phyloP scores from a whole-genome alignment of 2,797 vertebrate species.

The Catamblyrhynchus diadema region DNA sequence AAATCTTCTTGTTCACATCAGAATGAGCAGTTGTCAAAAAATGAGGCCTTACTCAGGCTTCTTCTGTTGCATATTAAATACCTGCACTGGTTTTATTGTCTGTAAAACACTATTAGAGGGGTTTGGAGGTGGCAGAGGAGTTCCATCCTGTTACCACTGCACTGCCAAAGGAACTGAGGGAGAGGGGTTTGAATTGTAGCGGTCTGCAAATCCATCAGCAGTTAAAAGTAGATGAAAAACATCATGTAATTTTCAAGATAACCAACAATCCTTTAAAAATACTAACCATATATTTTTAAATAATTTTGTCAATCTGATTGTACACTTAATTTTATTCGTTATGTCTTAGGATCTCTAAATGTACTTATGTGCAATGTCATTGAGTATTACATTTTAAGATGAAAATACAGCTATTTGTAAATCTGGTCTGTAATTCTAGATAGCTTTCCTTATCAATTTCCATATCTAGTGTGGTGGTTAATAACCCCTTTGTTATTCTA shows the following conservation, averaged over 20 bases:
- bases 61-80: not conserved
- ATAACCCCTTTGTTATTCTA: not conserved
- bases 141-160: not conserved
- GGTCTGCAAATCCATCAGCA: not conserved
- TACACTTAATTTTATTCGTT: not conserved
- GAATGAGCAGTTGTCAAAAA: not conserved
- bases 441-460: not conserved
- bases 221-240: not conserved
- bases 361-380: not conserved
- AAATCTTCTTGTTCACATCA: not conserved
- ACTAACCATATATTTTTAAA: not conserved
- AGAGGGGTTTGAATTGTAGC: not conserved
- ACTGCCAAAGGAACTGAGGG: not conserved
- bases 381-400: not conserved
- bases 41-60: not conserved
- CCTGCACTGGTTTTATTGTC: not conserved
- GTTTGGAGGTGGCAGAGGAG: not conserved
- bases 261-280: not conserved
- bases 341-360: not conserved
- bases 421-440: not conserved
- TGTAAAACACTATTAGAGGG: not conserved
- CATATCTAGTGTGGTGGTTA: not conserved
- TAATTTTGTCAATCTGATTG: not conserved
- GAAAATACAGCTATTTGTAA: not conserved
- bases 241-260: not conserved